Percentiles rank a stretch among this genome's conserved stretches.
Evolutionary conservation across 2,113 vertebrate genomes (phyloP).

Genomic region (Myotis yumanensis): DNA sequence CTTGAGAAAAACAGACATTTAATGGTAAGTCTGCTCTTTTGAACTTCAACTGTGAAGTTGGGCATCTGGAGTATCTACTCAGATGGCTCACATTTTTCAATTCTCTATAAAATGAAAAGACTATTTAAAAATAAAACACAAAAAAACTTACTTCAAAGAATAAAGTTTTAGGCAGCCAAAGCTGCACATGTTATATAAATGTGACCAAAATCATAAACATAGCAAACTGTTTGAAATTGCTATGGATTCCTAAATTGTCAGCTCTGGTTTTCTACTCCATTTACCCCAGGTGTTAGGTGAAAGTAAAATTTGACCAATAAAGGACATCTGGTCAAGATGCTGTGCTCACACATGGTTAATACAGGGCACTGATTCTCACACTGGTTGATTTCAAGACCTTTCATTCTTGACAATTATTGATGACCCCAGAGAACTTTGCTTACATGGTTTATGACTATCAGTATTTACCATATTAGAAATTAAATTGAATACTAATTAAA

Average conservation of each 20-base stretch:
- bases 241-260: slow-evolving; percentile 6
- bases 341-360: not conserved
- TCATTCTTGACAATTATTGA: not conserved
- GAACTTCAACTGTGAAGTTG: slow-evolving; percentile 69
- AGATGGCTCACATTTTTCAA: slow-evolving; percentile 65
- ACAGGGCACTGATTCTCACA: not conserved
- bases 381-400: not conserved
- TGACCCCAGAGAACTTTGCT: not conserved
- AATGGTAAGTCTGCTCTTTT: slow-evolving; percentile 22
- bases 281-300: not conserved
- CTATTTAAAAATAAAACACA: slow-evolving; percentile 64
- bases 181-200: not conserved
- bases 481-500: not conserved
- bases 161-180: slow-evolving; percentile 43
- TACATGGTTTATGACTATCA: not conserved
- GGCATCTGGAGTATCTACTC: slow-evolving; percentile 65
- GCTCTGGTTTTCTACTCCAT: not conserved
- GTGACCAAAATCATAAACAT: slow-evolving; percentile 7
- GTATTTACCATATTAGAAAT: not conserved
- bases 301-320: not conserved
- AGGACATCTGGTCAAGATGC: not conserved
- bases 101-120: slow-evolving; percentile 49
- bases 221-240: slow-evolving; percentile 16
- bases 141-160: slow-evolving; percentile 71
- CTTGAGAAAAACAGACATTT: slow-evolving; percentile 60